Base-by-base conservation (phyloP, 23 tunicate species). In the Trididemnum nubilum region DNA sequence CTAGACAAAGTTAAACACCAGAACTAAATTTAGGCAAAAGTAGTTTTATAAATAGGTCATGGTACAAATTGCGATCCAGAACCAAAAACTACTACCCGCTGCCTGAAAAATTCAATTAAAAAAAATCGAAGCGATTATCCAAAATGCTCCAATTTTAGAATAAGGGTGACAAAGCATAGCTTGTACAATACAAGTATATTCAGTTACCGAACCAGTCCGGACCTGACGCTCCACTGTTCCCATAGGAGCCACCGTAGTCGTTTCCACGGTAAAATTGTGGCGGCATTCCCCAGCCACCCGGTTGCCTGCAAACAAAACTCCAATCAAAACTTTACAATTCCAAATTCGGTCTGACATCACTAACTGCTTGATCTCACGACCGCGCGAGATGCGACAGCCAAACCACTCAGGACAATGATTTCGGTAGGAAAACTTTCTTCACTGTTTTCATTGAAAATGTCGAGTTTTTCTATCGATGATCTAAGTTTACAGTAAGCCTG, bases 171-270 rank as follows among this genome's bases (percentile, higher is more conserved):
- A n/a, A 49, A 9, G 18, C 57, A 49, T 9, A 49, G 18, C 15
- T 12, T 12, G 12, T 12, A 49, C 57, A 18, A 49, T 49, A 49
- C 57, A 49, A 49, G 18, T 49, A 18, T 18, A 49, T 33, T 77
- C 81, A 96, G 72, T 85, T 88, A 49, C 97, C 97, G 71, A 92
- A 96, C 99, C 99, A 96, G 82, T 96, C 99, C 23, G 88, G 94
- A 33, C 90, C 84, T 24, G 87, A 71, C 12, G 81, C 83, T 28
- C 77, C 86, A 36, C 49, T 33, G 73, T 84, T 82, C 51, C 94
- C 98, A 65, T 79, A 90, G 15, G 95, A 88, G 23, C 99, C 97
- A 3, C 99, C 99, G 79, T 95, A 95, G 64, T 90, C 96, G 38
- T 86, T 83, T 5, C 99, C 89, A 30, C 96, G 84, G 54, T 90